Base-by-base conservation (phyloP, 92 coral and sea anemone genomes). In the Epizoanthus scotinus region DNA sequence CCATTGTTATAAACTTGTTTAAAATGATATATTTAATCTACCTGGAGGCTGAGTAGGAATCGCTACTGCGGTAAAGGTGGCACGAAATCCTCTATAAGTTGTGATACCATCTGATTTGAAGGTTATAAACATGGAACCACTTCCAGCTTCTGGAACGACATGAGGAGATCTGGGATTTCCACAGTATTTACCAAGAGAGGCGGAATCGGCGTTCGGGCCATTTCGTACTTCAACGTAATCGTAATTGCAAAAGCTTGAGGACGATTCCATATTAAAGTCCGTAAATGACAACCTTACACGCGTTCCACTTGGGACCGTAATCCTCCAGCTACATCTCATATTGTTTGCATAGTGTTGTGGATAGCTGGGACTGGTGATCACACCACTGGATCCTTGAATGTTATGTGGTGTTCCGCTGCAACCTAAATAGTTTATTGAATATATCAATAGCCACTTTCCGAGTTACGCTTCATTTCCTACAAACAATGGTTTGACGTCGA, bases 351-450 rank as follows among this genome's bases (percentile, higher is more conserved):
- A 84, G 53, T 58, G 55, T 7, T 25, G 61, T 6, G 87, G 87
- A 67, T 84, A 84, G 52, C 38, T 47, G 68, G 87, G 87, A 20
- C 83, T 66, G 40, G 87, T 84, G 53, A 84, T 67, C 6, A 77
- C 52, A 63, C 87, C 87, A 20, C 73, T 38, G 12, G 71, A 5
- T 29, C 26, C 71, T 10, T 29, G 31, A 12, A 66, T 19, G 6
- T 3, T 66, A 12, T 66, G 71, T 0, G 71, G 71, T 5, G 71
- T 66, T 66, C 24, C 52, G 5, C 49, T 14, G 22, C 71, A 66
- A 66, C 71, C 71, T 66, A 49, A n/a, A n/a, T n/a, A n/a, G n/a
- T n/a, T n/a, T n/a, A n/a, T n/a, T n/a, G n/a, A n/a, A n/a, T n/a
- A n/a, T n/a, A n/a, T n/a, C n/a, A n/a, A n/a, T n/a, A n/a, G n/a